Evolutionary conservation across 2,113 vertebrate species (phyloP), one percentile per base, ranked within the genome.

Genomic region (Rhinolophus ferrumequinum): DNA sequence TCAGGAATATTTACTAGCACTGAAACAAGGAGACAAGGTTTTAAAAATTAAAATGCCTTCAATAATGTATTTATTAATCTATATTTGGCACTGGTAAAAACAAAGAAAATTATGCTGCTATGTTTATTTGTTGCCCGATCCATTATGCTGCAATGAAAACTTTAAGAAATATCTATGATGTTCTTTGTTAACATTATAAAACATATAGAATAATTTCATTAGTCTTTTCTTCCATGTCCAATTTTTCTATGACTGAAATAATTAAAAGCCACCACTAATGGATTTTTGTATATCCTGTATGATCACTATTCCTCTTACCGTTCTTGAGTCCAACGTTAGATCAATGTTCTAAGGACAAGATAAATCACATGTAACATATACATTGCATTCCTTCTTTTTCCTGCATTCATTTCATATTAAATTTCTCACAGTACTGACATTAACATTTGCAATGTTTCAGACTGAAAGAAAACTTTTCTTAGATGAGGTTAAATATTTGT

Each of bases 1-100:
- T 98, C 92, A 97, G 98, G 96, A 98, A 98, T 98, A 98, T 98
- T 97, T 98, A 97, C 97, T 97, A 95, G 91, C 33, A 87, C 90
- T 44, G 87, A 98, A 97, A 95, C 88, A 94, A 81, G 93, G 70
- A 97, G 94, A 97, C 90, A 97, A 97, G 96, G 88, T 95, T 98
- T 98, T 98, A 97, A 98, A 98, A 98, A 98, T 96, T 98, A 96
- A 98, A 98, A 97, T 98, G 79, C 86, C 94, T 97, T 96, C 86
- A 98, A 97, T 95, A 89, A 92, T 88, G 54, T 96, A 96, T 97
- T 98, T 97, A 97, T 97, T 97, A 98, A 98, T 96, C 97, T 98
- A 90, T 96, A 97, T 96, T 97, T 98, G 86, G 89, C 95, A 97
- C 88, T 73, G 38, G 12, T 12, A 97, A 97, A 93, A 96, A 96